Evolutionary conservation across 2,888 invertebrate genomes (phyloP).

Genomic region (Drosophila silvestris): DNA sequence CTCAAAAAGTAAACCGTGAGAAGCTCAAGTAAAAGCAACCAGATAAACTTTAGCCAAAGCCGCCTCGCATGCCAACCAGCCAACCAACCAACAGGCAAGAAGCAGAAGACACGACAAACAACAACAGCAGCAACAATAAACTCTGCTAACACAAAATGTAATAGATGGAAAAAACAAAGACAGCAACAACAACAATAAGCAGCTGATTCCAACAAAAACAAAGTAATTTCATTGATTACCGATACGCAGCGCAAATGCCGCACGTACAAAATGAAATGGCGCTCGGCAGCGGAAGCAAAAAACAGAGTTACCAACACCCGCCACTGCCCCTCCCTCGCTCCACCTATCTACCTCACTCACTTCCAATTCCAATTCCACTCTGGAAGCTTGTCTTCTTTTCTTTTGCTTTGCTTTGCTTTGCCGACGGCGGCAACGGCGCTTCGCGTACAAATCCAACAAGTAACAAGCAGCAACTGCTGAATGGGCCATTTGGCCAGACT

Average conservation of each 20-base stretch:
- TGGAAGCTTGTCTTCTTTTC: constrained; percentile 40
- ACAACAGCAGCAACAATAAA: constrained; percentile 41
- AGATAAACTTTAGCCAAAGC: constrained; percentile 74
- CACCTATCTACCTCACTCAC: not conserved
- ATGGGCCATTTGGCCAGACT: constrained; percentile 64
- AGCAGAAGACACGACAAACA: constrained; percentile 39
- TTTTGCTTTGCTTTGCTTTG: constrained; percentile 49
- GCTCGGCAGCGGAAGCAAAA: constrained; percentile 27
- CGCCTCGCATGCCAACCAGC: constrained; percentile 64
- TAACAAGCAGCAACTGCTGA: constrained; percentile 52
- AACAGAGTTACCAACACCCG: constrained; percentile 32
- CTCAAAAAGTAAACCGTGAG: constrained; percentile 84
- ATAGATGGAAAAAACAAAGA: constrained; percentile 59
- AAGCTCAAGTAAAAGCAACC: constrained; percentile 75
- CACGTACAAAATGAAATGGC: constrained; percentile 69
- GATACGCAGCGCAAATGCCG: constrained; percentile 71
- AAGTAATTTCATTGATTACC: constrained; percentile 79
- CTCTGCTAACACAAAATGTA: constrained; percentile 52
- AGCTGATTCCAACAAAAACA: constrained; percentile 73
- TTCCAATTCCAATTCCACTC: constrained; percentile 1
- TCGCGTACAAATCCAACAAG: constrained; percentile 67
- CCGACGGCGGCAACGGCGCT: constrained; percentile 76
- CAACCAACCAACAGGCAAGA: constrained; percentile 29
- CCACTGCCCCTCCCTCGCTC: not conserved
- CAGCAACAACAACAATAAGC: constrained; percentile 46